These are phyloP conservation scores for Mustela erminea DNA, from an alignment of 2,797 vertebrate genomes.

Conservation along the genomic window DNA sequence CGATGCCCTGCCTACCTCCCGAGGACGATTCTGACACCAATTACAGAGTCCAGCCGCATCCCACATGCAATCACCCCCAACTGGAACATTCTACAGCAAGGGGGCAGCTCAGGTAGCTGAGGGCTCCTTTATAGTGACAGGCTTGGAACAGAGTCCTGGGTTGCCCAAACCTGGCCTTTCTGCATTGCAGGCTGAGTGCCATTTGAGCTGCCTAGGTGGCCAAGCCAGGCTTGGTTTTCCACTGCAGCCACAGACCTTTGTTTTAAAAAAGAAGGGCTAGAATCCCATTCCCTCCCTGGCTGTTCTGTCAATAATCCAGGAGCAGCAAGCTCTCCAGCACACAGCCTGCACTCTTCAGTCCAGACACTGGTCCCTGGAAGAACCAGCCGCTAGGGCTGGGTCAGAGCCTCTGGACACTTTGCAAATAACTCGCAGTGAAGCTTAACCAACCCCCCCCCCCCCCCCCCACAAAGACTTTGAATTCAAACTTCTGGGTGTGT, in stretches of 20 bases:
- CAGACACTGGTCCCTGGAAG: neutral
- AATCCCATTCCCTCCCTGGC: neutral
- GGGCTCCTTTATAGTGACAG: neutral
- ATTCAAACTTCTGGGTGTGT: neutral
- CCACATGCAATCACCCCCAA: neutral
- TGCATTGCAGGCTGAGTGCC: neutral
- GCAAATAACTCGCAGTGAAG: conserved; percentile 6
- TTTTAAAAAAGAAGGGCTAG: neutral
- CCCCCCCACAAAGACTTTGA: neutral
- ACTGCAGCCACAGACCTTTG: neutral
- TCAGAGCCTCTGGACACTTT: neutral
- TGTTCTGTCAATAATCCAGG: neutral
- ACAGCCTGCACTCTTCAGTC: fast-evolving
- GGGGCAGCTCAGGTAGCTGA: neutral
- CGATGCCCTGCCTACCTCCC: neutral
- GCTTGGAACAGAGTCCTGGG: neutral
- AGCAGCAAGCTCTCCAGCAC: neutral
- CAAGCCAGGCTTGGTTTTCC: neutral
- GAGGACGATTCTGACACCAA: neutral
- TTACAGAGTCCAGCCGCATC: neutral
- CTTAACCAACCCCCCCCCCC: neutral
- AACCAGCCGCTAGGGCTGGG: neutral
- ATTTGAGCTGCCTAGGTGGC: neutral
- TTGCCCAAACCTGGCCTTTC: neutral
- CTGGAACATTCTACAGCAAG: neutral